Percentiles rank a stretch among this genome's conserved stretches.
These are phyloP conservation scores for Pocota personata DNA, from an alignment of 2,888 invertebrate species.

Conservation along the genomic window DNA sequence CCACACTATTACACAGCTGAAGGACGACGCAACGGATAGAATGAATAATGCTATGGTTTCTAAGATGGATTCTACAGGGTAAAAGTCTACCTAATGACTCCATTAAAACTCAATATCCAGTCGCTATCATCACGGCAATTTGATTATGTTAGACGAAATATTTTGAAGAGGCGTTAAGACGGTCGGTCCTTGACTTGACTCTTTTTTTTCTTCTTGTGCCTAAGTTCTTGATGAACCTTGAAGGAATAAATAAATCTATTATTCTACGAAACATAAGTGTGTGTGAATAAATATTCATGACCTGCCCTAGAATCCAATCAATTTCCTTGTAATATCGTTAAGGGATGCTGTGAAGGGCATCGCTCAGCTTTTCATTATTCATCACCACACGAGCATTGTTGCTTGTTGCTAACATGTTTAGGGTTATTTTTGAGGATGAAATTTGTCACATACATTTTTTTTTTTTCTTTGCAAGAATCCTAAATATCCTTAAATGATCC, in stretches of 20 bases:
- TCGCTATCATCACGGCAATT: conserved; percentile 31
- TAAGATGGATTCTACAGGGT: conserved; percentile 18
- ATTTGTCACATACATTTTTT: conserved; percentile 23
- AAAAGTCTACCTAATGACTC: conserved; percentile 40
- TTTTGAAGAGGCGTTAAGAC: conserved; percentile 23
- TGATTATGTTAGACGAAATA: conserved; percentile 42
- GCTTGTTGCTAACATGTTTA: conserved; percentile 31
- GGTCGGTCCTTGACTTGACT: neutral
- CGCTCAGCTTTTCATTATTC: conserved; percentile 51
- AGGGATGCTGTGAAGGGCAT: conserved; percentile 25
- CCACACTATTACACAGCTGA: neutral
- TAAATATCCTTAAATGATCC: neutral
- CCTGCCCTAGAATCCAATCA: conserved; percentile 52
- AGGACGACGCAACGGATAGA: conserved; percentile 9
- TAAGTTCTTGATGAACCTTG: neutral
- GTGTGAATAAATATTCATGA: conserved; percentile 49
- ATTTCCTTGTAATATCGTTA: conserved; percentile 49
- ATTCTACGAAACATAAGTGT: conserved; percentile 22
- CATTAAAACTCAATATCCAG: conserved; percentile 47
- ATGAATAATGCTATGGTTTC: conserved; percentile 11
- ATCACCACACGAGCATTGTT: conserved; percentile 37
- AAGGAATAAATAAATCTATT: conserved; percentile 36
- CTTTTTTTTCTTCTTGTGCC: neutral
- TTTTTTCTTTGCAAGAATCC: neutral
- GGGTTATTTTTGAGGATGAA: conserved; percentile 2